phyloP scores from a whole-genome alignment of 2,888 invertebrate genomes.

The Ichneumon xanthorius region DNA sequence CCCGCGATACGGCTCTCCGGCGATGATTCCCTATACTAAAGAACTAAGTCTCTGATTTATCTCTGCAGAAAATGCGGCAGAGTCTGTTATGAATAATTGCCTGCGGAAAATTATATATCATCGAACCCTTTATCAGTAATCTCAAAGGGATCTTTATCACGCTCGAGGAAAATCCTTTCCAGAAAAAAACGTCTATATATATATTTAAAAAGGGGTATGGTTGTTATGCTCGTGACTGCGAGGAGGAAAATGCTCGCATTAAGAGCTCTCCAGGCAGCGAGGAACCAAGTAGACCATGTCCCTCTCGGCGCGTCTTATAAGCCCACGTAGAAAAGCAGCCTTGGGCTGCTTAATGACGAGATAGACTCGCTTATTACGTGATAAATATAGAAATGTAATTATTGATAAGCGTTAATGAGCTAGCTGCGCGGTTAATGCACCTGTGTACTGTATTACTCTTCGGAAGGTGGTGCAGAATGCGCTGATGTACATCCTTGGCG shows the following conservation, averaged over 20 bases:
- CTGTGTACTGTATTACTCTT: slow-evolving; percentile 59
- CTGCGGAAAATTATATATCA: slow-evolving; percentile 62
- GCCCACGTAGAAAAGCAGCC: slow-evolving; percentile 67
- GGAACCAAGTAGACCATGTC: slow-evolving; percentile 79
- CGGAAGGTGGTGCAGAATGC: slow-evolving; percentile 58
- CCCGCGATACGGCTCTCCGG: slow-evolving; percentile 78
- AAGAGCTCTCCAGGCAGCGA: slow-evolving; percentile 52
- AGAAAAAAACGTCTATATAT: slow-evolving; percentile 39
- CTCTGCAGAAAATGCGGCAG: slow-evolving; percentile 26
- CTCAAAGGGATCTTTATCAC: slow-evolving; percentile 32
- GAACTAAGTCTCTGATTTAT: slow-evolving; percentile 28
- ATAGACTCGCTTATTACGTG: slow-evolving; percentile 81
- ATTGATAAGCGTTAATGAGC: slow-evolving; percentile 84
- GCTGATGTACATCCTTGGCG: slow-evolving; percentile 76
- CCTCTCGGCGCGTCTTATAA: slow-evolving; percentile 58
- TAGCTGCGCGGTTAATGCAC: slow-evolving; percentile 71
- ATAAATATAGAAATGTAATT: slow-evolving; percentile 83
- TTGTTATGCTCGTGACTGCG: slow-evolving; percentile 61
- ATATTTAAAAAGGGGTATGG: slow-evolving; percentile 33
- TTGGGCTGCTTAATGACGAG: slow-evolving; percentile 79
- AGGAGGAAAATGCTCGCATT: slow-evolving; percentile 66
- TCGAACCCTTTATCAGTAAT: slow-evolving; percentile 67
- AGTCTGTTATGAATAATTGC: slow-evolving; percentile 49
- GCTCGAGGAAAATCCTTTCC: slow-evolving; percentile 55
- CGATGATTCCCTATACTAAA: slow-evolving; percentile 27